Percentiles rank a stretch among this genome's conserved stretches.
Conservation (phyloP, 2,113 vertebrate genomes). For the Ophiodon elongatus region DNA sequence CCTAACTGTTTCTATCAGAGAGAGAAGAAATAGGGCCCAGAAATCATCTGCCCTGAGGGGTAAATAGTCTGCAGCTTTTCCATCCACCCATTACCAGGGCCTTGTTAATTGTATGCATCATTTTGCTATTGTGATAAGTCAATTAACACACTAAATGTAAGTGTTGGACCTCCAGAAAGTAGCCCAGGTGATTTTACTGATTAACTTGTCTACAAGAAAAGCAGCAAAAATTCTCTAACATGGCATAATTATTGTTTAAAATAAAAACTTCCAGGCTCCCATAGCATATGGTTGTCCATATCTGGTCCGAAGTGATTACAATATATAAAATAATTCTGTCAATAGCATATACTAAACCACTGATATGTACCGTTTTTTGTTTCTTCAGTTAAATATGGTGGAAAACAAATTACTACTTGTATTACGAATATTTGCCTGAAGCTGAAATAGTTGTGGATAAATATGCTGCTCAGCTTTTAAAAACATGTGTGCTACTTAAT, state of each 20-base stretch:
- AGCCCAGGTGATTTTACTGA: background rate
- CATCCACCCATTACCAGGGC: background rate
- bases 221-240: background rate
- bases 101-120: background rate
- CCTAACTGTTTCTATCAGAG: background rate
- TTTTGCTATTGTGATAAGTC: background rate
- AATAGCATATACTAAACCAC: background rate
- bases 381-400: background rate
- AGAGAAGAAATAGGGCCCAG: background rate
- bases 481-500: background rate
- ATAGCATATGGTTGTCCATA: background rate
- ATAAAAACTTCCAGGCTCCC: background rate
- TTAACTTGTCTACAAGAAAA: background rate
- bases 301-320: background rate
- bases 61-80: slow-evolving; percentile 35
- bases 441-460: background rate
- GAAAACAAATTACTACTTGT: background rate
- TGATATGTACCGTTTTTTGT: background rate
- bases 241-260: background rate
- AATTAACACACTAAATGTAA: background rate
- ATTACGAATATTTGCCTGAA: background rate
- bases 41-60: slow-evolving; percentile 8
- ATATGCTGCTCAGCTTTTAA: background rate
- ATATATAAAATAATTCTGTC: background rate
- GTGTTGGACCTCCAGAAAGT: background rate